Evolutionary conservation across 2,888 invertebrate species (phyloP).

Genomic region (Lissocephala sabroskyi): DNA sequence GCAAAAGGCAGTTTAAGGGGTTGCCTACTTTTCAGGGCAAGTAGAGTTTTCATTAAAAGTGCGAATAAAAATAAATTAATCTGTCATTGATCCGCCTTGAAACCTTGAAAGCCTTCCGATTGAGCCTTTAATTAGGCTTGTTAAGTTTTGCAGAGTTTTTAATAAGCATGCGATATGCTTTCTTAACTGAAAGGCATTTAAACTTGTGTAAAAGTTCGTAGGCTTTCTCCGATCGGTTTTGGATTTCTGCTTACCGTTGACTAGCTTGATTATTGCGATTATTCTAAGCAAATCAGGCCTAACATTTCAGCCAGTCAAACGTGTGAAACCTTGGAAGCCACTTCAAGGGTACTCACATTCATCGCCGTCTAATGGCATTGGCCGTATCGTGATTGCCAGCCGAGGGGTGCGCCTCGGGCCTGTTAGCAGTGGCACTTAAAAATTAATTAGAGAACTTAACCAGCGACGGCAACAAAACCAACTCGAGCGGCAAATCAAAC

Average conservation of each 20-base stretch:
- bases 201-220: too few relatives aligned
- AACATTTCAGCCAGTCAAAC: constrained; percentile 47
- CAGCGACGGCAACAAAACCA: constrained; percentile 35
- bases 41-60: too few relatives aligned
- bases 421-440: constrained; percentile 59
- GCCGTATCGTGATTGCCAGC: constrained; percentile 14
- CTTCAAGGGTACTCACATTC: constrained; percentile 26
- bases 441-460: constrained; percentile 63
- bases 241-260: constrained; percentile 22
- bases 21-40: too few relatives aligned
- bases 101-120: too few relatives aligned
- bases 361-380: constrained; percentile 16
- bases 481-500: constrained; percentile 64
- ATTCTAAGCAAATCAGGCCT: constrained; percentile 54
- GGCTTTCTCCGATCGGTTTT: too few relatives aligned
- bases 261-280: constrained; percentile 55
- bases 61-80: too few relatives aligned
- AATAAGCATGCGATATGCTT: too few relatives aligned
- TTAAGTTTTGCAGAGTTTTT: too few relatives aligned
- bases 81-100: too few relatives aligned
- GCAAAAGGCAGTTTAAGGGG: too few relatives aligned
- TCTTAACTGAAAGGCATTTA: too few relatives aligned
- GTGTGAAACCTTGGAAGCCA: constrained; percentile 31
- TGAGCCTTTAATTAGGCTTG: too few relatives aligned
- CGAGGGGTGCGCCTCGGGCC: constrained; percentile 53